These are phyloP conservation scores for Acanthochromis polyacanthus DNA, from an alignment of 2,113 vertebrate genomes.

Conservation along the genomic window DNA sequence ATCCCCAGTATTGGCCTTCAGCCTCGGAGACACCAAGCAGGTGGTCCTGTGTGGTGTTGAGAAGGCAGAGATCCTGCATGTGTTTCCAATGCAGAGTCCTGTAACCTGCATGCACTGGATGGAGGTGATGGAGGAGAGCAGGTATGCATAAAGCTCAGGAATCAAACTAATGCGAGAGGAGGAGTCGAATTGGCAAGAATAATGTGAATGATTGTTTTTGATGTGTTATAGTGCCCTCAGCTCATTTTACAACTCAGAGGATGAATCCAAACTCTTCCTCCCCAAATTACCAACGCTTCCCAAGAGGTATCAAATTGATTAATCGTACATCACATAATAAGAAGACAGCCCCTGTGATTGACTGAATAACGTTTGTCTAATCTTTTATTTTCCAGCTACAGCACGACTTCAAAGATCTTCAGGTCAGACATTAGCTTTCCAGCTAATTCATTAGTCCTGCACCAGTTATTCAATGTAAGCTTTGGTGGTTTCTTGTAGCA, in stretches of 20 bases:
- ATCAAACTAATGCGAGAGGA: background rate
- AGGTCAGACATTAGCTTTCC: slow-evolving; percentile 84
- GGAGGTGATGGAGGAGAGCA: slow-evolving; percentile 95
- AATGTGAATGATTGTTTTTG: background rate
- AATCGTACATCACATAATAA: background rate
- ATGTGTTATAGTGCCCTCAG: slow-evolving; percentile 86
- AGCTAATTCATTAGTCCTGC: background rate
- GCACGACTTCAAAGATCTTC: slow-evolving; percentile 96
- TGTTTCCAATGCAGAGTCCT: slow-evolving; percentile 88
- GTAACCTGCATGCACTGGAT: slow-evolving; percentile 98
- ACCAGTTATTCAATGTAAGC: background rate
- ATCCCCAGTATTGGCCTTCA: slow-evolving; percentile 92
- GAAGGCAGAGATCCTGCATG: slow-evolving; percentile 96
- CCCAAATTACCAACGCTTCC: slow-evolving; percentile 94
- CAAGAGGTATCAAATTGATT: slow-evolving; percentile 88
- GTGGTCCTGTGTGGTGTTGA: slow-evolving; percentile 96
- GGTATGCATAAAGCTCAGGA: slow-evolving; percentile 73
- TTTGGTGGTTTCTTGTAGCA: background rate
- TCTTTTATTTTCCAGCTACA: slow-evolving; percentile 86
- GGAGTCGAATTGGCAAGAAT: background rate
- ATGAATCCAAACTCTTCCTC: slow-evolving; percentile 94
- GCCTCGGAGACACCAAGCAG: slow-evolving; percentile 92
- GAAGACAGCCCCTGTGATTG: background rate
- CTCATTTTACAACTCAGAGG: slow-evolving; percentile 93
- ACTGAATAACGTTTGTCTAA: slow-evolving; percentile 14